Percentiles rank a stretch among this genome's conserved stretches.
Conservation (phyloP, 2,888 invertebrate genomes). For the Nesidiocoris tenuis region DNA sequence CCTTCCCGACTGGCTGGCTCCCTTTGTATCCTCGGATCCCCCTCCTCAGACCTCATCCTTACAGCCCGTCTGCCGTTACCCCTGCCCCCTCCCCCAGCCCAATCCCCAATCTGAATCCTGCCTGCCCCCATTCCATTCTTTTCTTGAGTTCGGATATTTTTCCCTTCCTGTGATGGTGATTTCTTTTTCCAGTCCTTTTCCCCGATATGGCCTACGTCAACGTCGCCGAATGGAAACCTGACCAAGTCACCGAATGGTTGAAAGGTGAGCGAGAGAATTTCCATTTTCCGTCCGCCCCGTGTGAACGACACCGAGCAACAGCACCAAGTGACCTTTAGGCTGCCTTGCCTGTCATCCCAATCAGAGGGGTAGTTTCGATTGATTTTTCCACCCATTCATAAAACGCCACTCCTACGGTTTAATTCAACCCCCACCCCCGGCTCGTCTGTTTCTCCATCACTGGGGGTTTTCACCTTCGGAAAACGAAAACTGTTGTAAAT, state of each 20-base stretch:
- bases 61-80: too few species aligned
- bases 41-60: too few species aligned
- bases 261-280: constrained; percentile 66
- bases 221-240: constrained; percentile 85
- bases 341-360: constrained; percentile 10
- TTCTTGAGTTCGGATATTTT: constrained; percentile 15
- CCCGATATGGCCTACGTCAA: constrained; percentile 74
- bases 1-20: too few species aligned
- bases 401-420: constrained; percentile 30
- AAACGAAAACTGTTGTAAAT: not conserved
- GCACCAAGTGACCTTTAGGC: constrained; percentile 19
- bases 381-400: constrained; percentile 36
- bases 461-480: not conserved
- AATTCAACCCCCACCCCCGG: constrained; percentile 31
- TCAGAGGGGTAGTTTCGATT: constrained; percentile 27
- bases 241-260: constrained; percentile 88
- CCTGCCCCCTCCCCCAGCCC: not conserved
- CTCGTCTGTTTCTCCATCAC: constrained; percentile 5
- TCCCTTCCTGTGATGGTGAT: constrained; percentile 9
- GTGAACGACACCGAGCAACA: not conserved
- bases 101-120: not conserved
- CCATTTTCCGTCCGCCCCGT: not conserved
- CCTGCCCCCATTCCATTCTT: constrained; percentile 4
- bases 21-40: too few species aligned
- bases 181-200: not conserved